Base-by-base conservation (phyloP, 2,888 invertebrate genomes). In the Oscheius sp. region DNA sequence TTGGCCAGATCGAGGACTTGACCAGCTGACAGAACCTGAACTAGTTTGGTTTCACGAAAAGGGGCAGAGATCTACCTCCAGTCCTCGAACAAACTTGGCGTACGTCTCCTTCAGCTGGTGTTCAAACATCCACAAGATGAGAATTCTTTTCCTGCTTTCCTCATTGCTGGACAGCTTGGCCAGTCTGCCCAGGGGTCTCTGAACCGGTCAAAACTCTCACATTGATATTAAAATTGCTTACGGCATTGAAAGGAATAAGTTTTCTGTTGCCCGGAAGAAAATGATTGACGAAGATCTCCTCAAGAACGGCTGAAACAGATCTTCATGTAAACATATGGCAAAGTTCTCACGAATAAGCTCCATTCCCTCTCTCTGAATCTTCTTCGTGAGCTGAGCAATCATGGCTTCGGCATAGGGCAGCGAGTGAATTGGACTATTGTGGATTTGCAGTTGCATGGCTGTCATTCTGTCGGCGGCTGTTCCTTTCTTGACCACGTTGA, bases 381-480 rank as follows among this genome's bases (percentile, higher is more conserved):
- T 95, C 55, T 94, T 93, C 90, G 93, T 93, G 0, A 94, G 93
- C 92, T 93, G 93, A 76, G 92, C 92, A 32, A 96, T 92, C 13
- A 96, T 90, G 85, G 92, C 93, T 73, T 92, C 92, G 33, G 96
- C 89, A 47, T 93, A 92, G 11, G 92, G 90, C 63, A 95, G 89
- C 89, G 93, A 94, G 89, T 94, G 93, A n/a, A 94, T 91, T 1
- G 81, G 82, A 3, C 78, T 79, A 37, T 77, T 78, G 63, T 77
- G 77, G 74, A 79, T 79, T 73, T 93, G 90, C 35, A 96, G 91
- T 5, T 94, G 93, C 75, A 93, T 93, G 0, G 95, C 95, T 2
- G 96, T 95, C 75, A 95, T 92, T 91, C 94, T 94, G 90, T 96
- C 96, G 0, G 93, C 92, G 0, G 93, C 92, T 0, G 95, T 95